These are phyloP conservation scores for Melanophora roralis DNA, from an alignment of 2,888 invertebrate genomes.

Conservation along the genomic window DNA sequence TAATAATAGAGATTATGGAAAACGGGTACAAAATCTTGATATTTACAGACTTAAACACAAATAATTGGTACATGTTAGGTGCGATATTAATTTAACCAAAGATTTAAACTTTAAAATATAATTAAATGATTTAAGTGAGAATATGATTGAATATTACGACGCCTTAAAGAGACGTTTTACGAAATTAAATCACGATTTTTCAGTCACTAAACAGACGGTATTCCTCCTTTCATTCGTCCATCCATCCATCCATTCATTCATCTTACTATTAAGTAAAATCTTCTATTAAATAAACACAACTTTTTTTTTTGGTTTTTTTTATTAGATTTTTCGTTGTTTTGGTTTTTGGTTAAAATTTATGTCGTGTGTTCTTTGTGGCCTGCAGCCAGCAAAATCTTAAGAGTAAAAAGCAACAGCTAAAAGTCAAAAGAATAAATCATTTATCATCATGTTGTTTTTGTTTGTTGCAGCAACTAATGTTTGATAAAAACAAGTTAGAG, in stretches of 20 bases:
- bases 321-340: slow-evolving; percentile 19
- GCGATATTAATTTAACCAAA: neutral
- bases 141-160: slow-evolving; percentile 45
- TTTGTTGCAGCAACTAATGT: neutral
- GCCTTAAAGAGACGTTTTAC: slow-evolving; percentile 30
- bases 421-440: slow-evolving; percentile 45
- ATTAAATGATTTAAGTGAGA: slow-evolving; percentile 38
- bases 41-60: too few relatives aligned
- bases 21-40: too few relatives aligned
- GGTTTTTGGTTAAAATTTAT: slow-evolving; percentile 1
- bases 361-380: slow-evolving; percentile 48
- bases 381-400: slow-evolving; percentile 48
- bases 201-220: neutral
- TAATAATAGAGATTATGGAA: too few relatives aligned
- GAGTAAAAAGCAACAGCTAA: too few relatives aligned
- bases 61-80: neutral
- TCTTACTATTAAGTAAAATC: neutral
- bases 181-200: slow-evolving; percentile 40
- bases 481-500: too few relatives aligned
- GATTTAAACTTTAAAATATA: neutral
- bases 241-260: too few relatives aligned
- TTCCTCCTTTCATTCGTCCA: neutral
- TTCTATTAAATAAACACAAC: slow-evolving; percentile 20
- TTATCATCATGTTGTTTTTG: neutral
- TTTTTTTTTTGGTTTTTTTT: slow-evolving; percentile 27